These are phyloP conservation scores for Rhogogaster chlorosoma DNA, from an alignment of 2,888 invertebrate genomes.

Conservation along the genomic window DNA sequence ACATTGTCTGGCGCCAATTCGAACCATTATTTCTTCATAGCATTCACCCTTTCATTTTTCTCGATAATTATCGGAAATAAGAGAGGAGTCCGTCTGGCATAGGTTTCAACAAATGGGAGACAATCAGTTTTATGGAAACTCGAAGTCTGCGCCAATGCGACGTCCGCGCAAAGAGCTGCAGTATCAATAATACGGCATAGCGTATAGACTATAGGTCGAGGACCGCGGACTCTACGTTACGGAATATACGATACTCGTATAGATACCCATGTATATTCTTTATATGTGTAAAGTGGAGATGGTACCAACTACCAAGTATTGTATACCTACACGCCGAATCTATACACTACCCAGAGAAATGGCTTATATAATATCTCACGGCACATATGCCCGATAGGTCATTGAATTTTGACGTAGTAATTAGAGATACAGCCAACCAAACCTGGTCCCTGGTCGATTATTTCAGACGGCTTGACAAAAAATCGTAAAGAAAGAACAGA, in stretches of 20 bases:
- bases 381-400: neutral
- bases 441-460: conserved; percentile 14
- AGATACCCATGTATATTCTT: neutral
- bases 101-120: neutral
- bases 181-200: conserved; percentile 49
- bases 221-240: conserved; percentile 38
- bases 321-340: neutral
- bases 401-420: conserved; percentile 29
- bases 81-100: neutral
- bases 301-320: conserved; percentile 25
- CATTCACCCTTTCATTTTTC: neutral
- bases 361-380: conserved; percentile 35
- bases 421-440: neutral
- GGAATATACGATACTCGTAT: neutral
- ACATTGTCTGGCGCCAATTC: neutral
- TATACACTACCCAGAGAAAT: conserved; percentile 8
- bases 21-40: neutral
- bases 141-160: conserved; percentile 40
- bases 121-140: neutral
- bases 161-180: conserved; percentile 44
- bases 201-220: conserved; percentile 46
- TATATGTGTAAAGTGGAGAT: conserved; percentile 32
- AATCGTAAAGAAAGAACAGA: conserved; percentile 28
- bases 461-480: neutral
- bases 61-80: neutral